Conservation (phyloP, 1,140 invertebrate genomes). For the Camponotus floridanus region DNA sequence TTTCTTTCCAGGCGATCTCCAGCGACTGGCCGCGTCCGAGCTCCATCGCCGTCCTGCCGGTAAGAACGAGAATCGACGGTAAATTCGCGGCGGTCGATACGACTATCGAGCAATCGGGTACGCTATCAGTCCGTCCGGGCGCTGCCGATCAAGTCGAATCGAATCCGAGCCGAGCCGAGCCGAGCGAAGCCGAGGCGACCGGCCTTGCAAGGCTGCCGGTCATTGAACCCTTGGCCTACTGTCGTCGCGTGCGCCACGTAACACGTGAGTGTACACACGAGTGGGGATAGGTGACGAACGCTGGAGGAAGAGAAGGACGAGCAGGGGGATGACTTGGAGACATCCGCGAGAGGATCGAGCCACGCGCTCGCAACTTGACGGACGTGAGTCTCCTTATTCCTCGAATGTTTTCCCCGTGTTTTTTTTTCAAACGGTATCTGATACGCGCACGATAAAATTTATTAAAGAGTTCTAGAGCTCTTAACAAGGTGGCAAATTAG, state of each 20-base stretch:
- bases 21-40: neutral
- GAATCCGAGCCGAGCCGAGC: constrained; percentile 15
- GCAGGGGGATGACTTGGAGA: constrained; percentile 6
- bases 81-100: constrained; percentile 67
- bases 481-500: neutral
- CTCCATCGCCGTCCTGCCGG: constrained; percentile 65
- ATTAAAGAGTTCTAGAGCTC: neutral
- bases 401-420: neutral
- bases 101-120: constrained; percentile 25
- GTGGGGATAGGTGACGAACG: constrained; percentile 66
- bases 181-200: constrained; percentile 63
- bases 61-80: constrained; percentile 70
- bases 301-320: constrained; percentile 66
- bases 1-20: neutral
- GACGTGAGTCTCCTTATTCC: neutral
- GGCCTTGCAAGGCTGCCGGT: constrained; percentile 85
- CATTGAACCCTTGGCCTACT: constrained; percentile 84
- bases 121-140: constrained; percentile 16
- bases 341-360: constrained; percentile 17
- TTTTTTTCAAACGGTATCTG: neutral
- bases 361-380: neutral
- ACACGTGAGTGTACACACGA: constrained; percentile 72
- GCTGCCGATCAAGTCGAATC: constrained; percentile 30
- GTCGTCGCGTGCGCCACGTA: constrained; percentile 73
- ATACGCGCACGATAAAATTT: neutral